Base-by-base conservation (phyloP, 1,140 invertebrate genomes). In the Eriocheir sinensis region DNA sequence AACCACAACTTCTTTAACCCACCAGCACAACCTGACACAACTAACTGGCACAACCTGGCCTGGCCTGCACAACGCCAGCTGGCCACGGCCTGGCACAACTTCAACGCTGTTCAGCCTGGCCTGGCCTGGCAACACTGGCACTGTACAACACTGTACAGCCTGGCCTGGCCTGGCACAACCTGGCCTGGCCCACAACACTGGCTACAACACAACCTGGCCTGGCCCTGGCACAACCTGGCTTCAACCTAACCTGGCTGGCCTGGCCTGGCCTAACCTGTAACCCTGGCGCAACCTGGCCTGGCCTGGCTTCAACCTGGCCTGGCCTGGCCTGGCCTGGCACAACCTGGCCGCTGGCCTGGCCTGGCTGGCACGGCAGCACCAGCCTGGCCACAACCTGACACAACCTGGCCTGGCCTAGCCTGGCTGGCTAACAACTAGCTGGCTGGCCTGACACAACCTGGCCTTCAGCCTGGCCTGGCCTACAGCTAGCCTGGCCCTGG, bases 41-140 rank as follows among this genome's bases (percentile, higher is more conserved):
- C 95, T 91, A 94, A 93, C 95, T 96, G 95, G 95, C 95, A 92
- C 95, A 95, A 94, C 95, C 95, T 95, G 85, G 53, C 72, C 38
- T 53, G 72, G 83, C 92, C 92, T 93, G 96, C 93, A 93, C 95
- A 96, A 95, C 95, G 95, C 95, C 96, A 95, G 95, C 95, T 93
- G 95, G 95, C 40, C 95, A 83, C 91, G 96, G 92, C 92, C 92
- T 93, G 34, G 88, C 86, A 8, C 34, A 89, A 89, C 96, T 32
- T 93, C 12, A 15, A 12, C 30, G 89, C 15, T 9, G 60, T 95
- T 95, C 90, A 89, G 92, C 92, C 92, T 95, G 92, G 92, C 95
- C 72, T 95, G 95, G 95, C 95, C 91, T 88, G 81, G 79, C 95
- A 90, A 15, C 27, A 34, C 90, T 91, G 44, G 44, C 44, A 34